These are phyloP conservation scores for Gallinago solitaria DNA, from an alignment of 2,797 vertebrate genomes.

Conservation along the genomic window DNA sequence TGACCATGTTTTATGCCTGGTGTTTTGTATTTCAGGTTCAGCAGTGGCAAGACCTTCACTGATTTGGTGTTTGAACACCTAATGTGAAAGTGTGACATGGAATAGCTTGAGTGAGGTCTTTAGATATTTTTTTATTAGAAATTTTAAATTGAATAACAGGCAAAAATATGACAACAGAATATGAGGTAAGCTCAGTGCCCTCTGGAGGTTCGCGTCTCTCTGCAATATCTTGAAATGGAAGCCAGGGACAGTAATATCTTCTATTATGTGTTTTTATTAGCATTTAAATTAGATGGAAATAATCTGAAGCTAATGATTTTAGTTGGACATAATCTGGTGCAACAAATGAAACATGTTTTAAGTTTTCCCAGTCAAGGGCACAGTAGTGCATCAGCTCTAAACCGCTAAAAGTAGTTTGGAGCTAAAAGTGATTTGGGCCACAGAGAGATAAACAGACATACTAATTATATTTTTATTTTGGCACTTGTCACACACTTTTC, in stretches of 20 bases:
- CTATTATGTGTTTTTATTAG: background rate
- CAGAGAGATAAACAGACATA: background rate
- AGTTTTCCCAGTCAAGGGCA: background rate
- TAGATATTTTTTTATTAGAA: background rate
- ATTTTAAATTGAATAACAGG: background rate
- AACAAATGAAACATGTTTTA: background rate
- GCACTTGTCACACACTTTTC: background rate
- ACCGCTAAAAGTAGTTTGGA: background rate
- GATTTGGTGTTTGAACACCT: background rate
- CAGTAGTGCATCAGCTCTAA: background rate
- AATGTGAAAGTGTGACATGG: background rate
- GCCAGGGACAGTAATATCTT: background rate
- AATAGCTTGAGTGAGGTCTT: background rate
- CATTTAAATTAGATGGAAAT: background rate
- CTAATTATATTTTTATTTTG: background rate
- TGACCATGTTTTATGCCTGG: background rate
- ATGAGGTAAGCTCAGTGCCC: background rate
- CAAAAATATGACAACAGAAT: background rate
- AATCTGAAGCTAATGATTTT: background rate
- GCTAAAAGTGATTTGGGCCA: background rate
- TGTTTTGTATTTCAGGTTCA: background rate
- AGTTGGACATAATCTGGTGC: background rate
- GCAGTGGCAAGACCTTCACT: background rate
- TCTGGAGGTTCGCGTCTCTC: background rate
- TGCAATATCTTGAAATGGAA: background rate